Conservation (phyloP, 2,888 invertebrate genomes). For the Aphodius granarius region DNA sequence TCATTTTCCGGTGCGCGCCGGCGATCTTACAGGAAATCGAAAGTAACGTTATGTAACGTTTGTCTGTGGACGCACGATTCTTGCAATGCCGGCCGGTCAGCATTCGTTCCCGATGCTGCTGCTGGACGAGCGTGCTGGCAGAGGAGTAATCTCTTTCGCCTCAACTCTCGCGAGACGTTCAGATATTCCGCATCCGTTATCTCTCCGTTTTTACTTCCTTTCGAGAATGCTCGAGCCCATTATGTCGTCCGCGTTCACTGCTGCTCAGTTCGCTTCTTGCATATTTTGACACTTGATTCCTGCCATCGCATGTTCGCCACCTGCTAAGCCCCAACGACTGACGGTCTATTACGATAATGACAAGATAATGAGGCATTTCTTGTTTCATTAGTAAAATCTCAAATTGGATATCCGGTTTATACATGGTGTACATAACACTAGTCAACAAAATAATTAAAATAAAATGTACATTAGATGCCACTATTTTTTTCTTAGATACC, state of each 20-base stretch:
- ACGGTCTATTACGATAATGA: background rate
- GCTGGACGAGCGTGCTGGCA: background rate
- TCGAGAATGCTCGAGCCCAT: background rate
- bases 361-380: background rate
- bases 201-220: background rate
- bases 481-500: no score
- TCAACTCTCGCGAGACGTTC: background rate
- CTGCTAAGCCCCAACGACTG: background rate
- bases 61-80: background rate
- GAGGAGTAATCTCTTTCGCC: background rate
- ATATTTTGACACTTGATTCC: background rate
- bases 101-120: background rate
- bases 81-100: background rate
- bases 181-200: background rate
- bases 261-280: background rate
- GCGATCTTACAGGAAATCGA: background rate
- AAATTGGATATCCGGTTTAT: background rate
- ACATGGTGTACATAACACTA: no score
- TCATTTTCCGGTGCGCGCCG: constrained; percentile 1
- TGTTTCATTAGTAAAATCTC: background rate
- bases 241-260: background rate
- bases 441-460: no score
- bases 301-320: background rate
- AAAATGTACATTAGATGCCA: no score
- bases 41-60: constrained; percentile 1